Conservation (phyloP, 2,113 vertebrate genomes). For the Ptilorrhoa leucosticta region DNA sequence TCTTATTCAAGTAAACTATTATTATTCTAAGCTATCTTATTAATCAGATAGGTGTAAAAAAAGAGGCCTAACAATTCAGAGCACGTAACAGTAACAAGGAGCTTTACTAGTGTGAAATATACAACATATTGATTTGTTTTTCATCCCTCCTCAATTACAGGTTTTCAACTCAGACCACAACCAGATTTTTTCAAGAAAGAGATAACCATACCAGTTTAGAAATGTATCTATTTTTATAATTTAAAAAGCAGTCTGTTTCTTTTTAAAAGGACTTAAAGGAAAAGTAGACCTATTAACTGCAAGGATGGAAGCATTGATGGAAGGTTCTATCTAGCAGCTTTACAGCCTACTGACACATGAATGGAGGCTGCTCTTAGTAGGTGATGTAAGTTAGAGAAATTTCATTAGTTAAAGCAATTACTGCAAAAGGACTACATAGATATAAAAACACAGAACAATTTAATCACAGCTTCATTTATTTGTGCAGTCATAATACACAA, state of each 20-base stretch:
- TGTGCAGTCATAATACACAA: not conserved
- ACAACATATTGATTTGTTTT: not conserved
- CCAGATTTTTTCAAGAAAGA: conserved; percentile 9
- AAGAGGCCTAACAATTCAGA: not conserved
- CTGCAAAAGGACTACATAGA: not conserved
- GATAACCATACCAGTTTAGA: not conserved
- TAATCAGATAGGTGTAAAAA: not conserved
- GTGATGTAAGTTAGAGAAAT: not conserved
- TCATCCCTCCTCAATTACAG: not conserved
- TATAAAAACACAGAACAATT: not conserved
- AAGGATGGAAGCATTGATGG: not conserved
- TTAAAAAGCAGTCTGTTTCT: not conserved
- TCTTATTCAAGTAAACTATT: not conserved
- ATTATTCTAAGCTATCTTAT: conserved; percentile 13
- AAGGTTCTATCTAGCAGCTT: not conserved
- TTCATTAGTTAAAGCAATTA: not conserved
- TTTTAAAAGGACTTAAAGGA: not conserved
- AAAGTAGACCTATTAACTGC: not conserved
- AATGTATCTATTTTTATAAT: not conserved
- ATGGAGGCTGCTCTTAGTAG: not conserved
- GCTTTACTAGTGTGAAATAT: conserved; percentile 33
- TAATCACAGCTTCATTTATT: not conserved
- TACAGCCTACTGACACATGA: not conserved
- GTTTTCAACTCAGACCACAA: conserved; percentile 23
- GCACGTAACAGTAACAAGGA: not conserved